Conservation (phyloP, 2,888 invertebrate genomes). For the Conistra vaccinii region DNA sequence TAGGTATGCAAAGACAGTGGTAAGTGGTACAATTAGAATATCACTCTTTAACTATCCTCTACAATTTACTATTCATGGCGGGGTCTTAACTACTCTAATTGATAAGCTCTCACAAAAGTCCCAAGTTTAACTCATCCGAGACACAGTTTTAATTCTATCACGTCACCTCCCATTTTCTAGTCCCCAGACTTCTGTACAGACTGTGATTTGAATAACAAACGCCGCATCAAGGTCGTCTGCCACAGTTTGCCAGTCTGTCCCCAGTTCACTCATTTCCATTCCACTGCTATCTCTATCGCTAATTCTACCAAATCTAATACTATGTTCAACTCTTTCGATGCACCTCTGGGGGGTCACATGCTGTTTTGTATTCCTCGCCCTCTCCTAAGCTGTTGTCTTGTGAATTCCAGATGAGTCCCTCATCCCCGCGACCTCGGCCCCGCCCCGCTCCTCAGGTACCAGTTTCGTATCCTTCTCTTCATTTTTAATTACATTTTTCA, state of each 20-base stretch:
- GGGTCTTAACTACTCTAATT: slow-evolving; percentile 51
- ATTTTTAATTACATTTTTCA: slow-evolving; percentile 70
- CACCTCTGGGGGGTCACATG: slow-evolving; percentile 61
- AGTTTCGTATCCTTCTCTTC: slow-evolving; percentile 76
- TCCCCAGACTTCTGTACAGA: slow-evolving; percentile 49
- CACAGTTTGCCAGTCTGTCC: slow-evolving; percentile 44
- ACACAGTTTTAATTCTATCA: slow-evolving; percentile 59
- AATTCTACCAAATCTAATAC: slow-evolving; percentile 62
- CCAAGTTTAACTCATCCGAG: slow-evolving; percentile 48
- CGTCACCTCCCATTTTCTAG: slow-evolving; percentile 56
- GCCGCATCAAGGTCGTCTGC: slow-evolving; percentile 49
- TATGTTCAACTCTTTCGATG: slow-evolving; percentile 64
- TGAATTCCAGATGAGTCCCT: slow-evolving; percentile 91
- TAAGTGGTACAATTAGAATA: slow-evolving; percentile 45
- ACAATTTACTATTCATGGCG: slow-evolving; percentile 32
- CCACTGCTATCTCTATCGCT: slow-evolving; percentile 46
- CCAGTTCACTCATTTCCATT: slow-evolving; percentile 56
- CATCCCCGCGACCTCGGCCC: slow-evolving; percentile 89
- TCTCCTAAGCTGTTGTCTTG: slow-evolving; percentile 89
- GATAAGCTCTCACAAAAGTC: slow-evolving; percentile 48
- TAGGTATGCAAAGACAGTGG: slow-evolving; percentile 11
- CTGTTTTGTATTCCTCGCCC: slow-evolving; percentile 79
- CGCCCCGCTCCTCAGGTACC: slow-evolving; percentile 90
- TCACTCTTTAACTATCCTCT: slow-evolving; percentile 15
- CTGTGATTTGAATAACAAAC: slow-evolving; percentile 70